A percentile compares a stretch with the other conserved stretches of the same genome.
These are phyloP conservation scores for Bathynomus jamesi DNA, from an alignment of 1,140 invertebrate species.

Conservation along the genomic window DNA sequence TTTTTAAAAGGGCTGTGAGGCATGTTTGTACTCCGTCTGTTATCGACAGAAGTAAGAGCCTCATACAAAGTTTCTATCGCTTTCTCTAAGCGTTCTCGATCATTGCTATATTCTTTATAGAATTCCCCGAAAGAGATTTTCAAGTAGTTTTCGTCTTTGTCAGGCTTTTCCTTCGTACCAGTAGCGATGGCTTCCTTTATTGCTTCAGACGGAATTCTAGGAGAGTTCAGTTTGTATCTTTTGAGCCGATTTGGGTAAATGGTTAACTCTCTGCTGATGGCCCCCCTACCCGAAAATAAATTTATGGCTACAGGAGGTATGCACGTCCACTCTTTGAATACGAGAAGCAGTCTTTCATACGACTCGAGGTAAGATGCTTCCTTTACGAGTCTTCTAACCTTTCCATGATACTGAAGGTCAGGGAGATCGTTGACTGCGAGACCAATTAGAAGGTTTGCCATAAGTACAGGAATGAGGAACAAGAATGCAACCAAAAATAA, in stretches of 20 bases:
- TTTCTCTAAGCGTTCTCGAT: neutral
- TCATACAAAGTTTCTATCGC: neutral
- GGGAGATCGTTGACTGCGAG: slow-evolving; percentile 39
- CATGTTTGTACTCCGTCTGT: too few relatives aligned
- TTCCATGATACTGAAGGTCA: slow-evolving; percentile 26
- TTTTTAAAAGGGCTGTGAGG: too few relatives aligned
- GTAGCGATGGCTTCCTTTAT: neutral
- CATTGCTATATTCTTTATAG: neutral
- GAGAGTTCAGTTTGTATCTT: neutral
- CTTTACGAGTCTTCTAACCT: slow-evolving; percentile 25
- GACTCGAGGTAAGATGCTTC: slow-evolving; percentile 27
- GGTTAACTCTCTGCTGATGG: neutral
- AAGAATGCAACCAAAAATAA: slow-evolving; percentile 36
- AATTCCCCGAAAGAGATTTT: neutral
- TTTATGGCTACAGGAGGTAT: slow-evolving; percentile 4
- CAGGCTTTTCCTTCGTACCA: neutral
- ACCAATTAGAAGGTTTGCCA: slow-evolving; percentile 39
- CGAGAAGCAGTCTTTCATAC: slow-evolving; percentile 22
- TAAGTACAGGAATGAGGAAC: slow-evolving; percentile 36
- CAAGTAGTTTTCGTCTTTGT: neutral
- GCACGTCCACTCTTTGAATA: slow-evolving; percentile 14
- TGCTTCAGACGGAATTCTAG: neutral
- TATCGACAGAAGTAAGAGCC: too few relatives aligned
- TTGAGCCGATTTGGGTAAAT: neutral
- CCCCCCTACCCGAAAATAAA: neutral